phyloP scores from a whole-genome alignment of 2,797 vertebrate species.

The Mycteria americana region DNA sequence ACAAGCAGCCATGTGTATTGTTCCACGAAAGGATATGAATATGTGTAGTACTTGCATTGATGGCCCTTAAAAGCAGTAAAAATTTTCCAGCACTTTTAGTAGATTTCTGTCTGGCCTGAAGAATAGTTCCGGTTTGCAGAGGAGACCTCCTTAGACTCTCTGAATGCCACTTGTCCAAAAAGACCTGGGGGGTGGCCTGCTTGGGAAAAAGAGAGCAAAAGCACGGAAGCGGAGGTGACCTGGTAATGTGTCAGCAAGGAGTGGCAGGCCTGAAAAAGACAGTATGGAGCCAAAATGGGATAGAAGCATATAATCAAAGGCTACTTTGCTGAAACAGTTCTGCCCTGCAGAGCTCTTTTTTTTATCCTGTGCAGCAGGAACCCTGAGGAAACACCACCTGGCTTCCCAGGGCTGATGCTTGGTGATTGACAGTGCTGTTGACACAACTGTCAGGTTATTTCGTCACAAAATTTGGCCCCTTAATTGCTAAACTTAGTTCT shows the following conservation, averaged over 20 bases:
- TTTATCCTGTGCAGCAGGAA: not conserved
- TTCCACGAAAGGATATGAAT: constrained; percentile 25
- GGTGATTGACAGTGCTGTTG: not conserved
- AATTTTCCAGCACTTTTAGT: not conserved
- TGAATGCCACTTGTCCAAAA: not conserved
- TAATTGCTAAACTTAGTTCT: not conserved
- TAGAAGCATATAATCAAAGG: not conserved
- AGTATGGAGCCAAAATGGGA: not conserved
- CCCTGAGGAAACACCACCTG: not conserved
- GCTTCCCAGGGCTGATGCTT: not conserved
- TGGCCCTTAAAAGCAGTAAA: not conserved
- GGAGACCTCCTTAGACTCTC: not conserved
- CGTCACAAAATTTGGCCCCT: not conserved
- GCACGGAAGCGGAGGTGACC: constrained; percentile 42
- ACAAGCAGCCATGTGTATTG: not conserved
- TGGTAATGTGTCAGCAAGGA: constrained; percentile 65
- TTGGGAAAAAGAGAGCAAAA: constrained; percentile 24
- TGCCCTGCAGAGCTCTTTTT: not conserved
- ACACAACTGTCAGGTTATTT: not conserved
- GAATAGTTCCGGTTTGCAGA: not conserved
- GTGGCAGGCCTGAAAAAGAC: constrained; percentile 38
- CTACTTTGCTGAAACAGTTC: not conserved
- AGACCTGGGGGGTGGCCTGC: not conserved
- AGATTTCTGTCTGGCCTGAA: not conserved
- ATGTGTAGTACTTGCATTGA: not conserved